phyloP scores from a whole-genome alignment of 1,140 invertebrate species.

The Microplitis demolitor region DNA sequence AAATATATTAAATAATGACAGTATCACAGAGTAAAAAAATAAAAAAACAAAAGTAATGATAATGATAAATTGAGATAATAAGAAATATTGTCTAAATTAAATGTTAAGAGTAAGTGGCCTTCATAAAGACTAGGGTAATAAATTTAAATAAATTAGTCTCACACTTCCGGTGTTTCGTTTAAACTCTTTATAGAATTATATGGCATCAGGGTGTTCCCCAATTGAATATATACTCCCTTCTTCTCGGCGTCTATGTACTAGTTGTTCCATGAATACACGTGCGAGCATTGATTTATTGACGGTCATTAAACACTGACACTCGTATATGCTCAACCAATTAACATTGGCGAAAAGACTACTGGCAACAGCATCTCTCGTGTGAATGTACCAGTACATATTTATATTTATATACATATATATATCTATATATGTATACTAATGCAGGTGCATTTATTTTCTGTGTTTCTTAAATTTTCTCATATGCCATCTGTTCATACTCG shows the following conservation, averaged over 20 bases:
- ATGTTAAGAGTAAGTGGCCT: neutral
- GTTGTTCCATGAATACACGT: conserved; percentile 16
- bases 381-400: neutral
- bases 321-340: conserved; percentile 16
- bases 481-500: conserved; percentile 33
- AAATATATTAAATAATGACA: neutral
- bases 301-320: conserved; percentile 22
- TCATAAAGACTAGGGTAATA: conserved; percentile 2
- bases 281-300: conserved; percentile 18
- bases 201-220: conserved; percentile 9
- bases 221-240: conserved; percentile 10
- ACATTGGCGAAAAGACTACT: conserved; percentile 12
- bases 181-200: conserved; percentile 14
- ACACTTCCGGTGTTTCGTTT: conserved; percentile 8
- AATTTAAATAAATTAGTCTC: conserved; percentile 15
- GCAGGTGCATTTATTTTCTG: conserved; percentile 29
- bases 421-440: neutral
- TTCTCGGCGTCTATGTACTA: neutral
- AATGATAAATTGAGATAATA: neutral
- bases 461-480: conserved; percentile 29
- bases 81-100: neutral
- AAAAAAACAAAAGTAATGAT: neutral
- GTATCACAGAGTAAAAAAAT: neutral
- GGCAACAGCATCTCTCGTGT: neutral
- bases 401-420: no score